Conservation (phyloP, 2,797 vertebrate species). For the Hydrophis major region DNA sequence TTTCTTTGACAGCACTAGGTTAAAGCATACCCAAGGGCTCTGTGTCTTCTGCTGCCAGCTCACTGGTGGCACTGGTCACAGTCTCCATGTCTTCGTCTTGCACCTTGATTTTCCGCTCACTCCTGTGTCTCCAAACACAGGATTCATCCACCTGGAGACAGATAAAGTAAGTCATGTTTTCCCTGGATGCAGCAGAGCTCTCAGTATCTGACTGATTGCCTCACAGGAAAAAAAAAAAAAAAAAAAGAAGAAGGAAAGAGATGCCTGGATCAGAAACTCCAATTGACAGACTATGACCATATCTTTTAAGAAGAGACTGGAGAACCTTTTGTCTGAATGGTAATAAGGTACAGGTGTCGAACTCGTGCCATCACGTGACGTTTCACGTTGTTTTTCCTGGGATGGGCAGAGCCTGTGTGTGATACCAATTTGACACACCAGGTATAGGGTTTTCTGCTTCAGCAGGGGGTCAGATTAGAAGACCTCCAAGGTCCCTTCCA, state of each 20-base stretch:
- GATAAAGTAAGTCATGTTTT: background rate
- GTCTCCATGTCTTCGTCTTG: conserved; percentile 89
- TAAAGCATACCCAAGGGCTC: conserved; percentile 81
- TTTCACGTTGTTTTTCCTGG: too few species aligned
- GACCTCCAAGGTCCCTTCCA: background rate
- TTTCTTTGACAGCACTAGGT: background rate
- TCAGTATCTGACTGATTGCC: background rate
- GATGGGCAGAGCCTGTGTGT: too few species aligned
- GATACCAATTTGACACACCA: too few species aligned
- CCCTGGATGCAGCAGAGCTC: fast-evolving
- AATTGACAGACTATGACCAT: background rate
- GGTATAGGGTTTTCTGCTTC: background rate
- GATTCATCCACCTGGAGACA: conserved; percentile 87
- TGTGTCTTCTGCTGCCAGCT: conserved; percentile 83
- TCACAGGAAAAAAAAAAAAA: too few species aligned
- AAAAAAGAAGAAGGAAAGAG: background rate
- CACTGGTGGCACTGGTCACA: conserved; percentile 74
- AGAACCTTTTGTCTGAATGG: background rate
- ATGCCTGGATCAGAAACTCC: background rate
- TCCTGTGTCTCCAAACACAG: conserved; percentile 86
- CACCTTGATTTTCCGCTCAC: conserved; percentile 88
- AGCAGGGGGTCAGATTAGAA: background rate
- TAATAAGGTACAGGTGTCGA: too few species aligned
- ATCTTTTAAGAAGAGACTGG: background rate
- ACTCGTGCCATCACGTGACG: too few species aligned